Conservation (phyloP, 2,797 vertebrate genomes). For the Myotis pilosus region DNA sequence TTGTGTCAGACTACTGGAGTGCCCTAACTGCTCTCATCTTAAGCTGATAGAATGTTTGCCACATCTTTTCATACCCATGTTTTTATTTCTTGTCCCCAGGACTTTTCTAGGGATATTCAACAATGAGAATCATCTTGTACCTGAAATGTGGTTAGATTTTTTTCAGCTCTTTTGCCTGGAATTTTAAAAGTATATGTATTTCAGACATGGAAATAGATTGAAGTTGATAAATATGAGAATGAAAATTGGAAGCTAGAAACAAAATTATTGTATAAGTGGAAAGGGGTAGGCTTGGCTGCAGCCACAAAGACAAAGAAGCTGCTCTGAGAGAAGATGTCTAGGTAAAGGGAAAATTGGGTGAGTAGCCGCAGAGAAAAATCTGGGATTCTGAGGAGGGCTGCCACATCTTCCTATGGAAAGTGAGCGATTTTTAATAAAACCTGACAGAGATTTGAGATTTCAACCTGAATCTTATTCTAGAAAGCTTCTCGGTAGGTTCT, state of each 20-base stretch:
- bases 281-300: not conserved
- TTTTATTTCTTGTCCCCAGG: not conserved
- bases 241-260: not conserved
- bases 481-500: not conserved
- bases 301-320: not conserved
- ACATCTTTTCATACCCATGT: not conserved
- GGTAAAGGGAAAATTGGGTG: not conserved
- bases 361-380: not conserved
- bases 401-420: not conserved
- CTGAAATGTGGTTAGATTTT: not conserved
- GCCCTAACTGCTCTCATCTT: not conserved
- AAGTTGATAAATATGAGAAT: not conserved
- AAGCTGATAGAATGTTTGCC: not conserved
- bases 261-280: not conserved
- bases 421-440: not conserved
- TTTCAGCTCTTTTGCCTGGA: not conserved
- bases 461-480: not conserved
- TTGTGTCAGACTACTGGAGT: not conserved
- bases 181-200: not conserved
- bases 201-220: not conserved
- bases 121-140: not conserved
- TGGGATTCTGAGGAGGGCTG: not conserved
- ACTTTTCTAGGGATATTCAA: not conserved
- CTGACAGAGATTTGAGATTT: not conserved
- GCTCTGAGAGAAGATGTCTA: fast-evolving